These are phyloP conservation scores for Crambe crambe DNA, from an alignment of 37 sponge, comb jelly and placozoan species.

Conservation along the genomic window DNA sequence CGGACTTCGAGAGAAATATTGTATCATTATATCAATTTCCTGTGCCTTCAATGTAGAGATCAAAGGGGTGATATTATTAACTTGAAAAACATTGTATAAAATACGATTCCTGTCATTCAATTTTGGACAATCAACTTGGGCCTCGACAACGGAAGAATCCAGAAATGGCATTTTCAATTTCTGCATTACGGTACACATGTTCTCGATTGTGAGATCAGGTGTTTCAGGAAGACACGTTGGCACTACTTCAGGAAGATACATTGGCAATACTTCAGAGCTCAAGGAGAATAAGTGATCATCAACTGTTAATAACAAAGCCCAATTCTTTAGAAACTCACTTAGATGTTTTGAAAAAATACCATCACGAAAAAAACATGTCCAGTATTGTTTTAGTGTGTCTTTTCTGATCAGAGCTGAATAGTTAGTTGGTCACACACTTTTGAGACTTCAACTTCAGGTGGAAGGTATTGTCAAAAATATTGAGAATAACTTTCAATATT, in stretches of 20 bases:
- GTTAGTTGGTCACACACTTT: neutral
- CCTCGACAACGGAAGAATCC: conserved; percentile 9
- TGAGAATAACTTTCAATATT: neutral
- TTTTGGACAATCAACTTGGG: too few relatives aligned
- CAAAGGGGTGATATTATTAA: neutral
- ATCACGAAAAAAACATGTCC: neutral
- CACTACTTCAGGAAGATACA: too few relatives aligned
- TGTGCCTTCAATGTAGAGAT: neutral
- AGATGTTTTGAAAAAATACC: neutral
- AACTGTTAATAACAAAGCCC: conserved; percentile 28
- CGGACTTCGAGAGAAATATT: neutral
- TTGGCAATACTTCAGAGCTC: too few relatives aligned
- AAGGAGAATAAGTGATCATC: conserved; percentile 24
- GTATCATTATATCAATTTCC: neutral
- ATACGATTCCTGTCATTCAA: too few relatives aligned
- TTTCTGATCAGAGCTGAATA: neutral
- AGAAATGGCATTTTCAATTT: conserved; percentile 32
- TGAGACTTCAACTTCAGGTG: neutral
- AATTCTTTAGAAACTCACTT: too few relatives aligned
- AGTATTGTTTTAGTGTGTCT: neutral
- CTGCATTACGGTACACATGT: neutral
- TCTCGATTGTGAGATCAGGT: too few relatives aligned
- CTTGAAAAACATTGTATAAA: too few relatives aligned
- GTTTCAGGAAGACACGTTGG: too few relatives aligned
- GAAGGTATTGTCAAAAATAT: too few relatives aligned